Conservation (phyloP, 2,888 invertebrate species). For the Agrochola macilenta region DNA sequence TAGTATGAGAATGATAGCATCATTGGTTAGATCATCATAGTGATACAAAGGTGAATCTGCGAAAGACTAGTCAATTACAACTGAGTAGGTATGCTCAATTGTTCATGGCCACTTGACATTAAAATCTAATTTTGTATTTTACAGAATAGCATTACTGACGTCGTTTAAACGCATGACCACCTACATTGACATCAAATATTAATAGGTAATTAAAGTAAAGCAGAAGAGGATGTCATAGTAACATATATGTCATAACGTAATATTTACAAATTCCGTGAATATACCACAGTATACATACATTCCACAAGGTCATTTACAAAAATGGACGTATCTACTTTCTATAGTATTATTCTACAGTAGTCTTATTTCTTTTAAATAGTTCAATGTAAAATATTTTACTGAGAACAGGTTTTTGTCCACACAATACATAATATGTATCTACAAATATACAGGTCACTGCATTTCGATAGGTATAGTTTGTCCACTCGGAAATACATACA, state of each 20-base stretch:
- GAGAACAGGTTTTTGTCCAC: background rate
- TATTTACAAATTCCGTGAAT: constrained; percentile 20
- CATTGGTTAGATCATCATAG: background rate
- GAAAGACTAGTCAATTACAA: background rate
- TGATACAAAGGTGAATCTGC: background rate
- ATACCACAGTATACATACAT: background rate
- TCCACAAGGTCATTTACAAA: background rate
- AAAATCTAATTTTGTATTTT: background rate
- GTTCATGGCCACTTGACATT: background rate
- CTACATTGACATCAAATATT: constrained; percentile 6
- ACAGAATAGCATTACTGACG: constrained; percentile 26
- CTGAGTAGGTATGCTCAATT: background rate
- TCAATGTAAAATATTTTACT: constrained; percentile 2
- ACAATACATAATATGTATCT: background rate
- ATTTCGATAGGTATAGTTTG: too few species aligned
- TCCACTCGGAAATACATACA: too few species aligned
- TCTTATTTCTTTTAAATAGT: background rate
- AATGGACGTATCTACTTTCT: constrained; percentile 8
- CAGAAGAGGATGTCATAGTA: background rate
- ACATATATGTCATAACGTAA: background rate
- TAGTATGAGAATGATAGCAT: background rate
- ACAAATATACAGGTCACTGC: background rate
- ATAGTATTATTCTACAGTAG: background rate
- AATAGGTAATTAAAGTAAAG: constrained; percentile 6
- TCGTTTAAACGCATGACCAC: background rate